phyloP scores from a whole-genome alignment of 2,888 invertebrate species.

The Acronicta alni region DNA sequence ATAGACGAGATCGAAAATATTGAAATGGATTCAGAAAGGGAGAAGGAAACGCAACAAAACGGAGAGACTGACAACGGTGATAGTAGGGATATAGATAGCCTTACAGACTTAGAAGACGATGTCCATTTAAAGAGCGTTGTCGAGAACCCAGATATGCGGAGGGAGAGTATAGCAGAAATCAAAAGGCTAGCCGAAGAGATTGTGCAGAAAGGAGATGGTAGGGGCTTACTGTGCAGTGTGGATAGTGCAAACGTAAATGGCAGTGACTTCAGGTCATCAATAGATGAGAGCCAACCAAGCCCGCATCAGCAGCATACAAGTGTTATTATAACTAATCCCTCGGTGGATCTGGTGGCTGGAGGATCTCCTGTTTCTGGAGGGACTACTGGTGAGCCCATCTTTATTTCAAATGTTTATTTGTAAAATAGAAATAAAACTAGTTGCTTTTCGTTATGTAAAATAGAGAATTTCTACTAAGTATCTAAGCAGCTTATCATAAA shows the following conservation, averaged over 20 bases:
- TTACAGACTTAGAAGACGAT: conserved; percentile 84
- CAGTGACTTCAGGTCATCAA: conserved; percentile 73
- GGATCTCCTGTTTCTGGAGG: conserved; percentile 84
- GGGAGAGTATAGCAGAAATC: conserved; percentile 85
- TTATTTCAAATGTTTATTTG: background rate
- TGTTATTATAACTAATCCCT: conserved; percentile 93
- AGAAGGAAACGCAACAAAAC: conserved; percentile 80
- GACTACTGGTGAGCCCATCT: conserved; percentile 73
- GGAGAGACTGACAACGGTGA: conserved; percentile 88
- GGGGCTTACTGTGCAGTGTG: conserved; percentile 82
- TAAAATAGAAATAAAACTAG: background rate
- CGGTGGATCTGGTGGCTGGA: conserved; percentile 90
- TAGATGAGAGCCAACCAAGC: conserved; percentile 73
- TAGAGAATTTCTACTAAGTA: too few relatives aligned
- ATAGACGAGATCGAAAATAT: conserved; percentile 86
- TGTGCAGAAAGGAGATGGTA: conserved; percentile 85
- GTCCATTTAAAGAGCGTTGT: conserved; percentile 81
- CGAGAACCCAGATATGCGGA: conserved; percentile 83
- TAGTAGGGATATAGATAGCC: conserved; percentile 87
- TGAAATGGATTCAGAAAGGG: conserved; percentile 80
- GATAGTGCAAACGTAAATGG: conserved; percentile 83
- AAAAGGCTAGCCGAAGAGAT: conserved; percentile 85
- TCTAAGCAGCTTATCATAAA: too few relatives aligned
- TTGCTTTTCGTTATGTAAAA: too few relatives aligned
- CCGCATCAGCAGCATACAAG: conserved; percentile 87